Conservation (phyloP, 2,113 vertebrate genomes). For the Podiceps cristatus region DNA sequence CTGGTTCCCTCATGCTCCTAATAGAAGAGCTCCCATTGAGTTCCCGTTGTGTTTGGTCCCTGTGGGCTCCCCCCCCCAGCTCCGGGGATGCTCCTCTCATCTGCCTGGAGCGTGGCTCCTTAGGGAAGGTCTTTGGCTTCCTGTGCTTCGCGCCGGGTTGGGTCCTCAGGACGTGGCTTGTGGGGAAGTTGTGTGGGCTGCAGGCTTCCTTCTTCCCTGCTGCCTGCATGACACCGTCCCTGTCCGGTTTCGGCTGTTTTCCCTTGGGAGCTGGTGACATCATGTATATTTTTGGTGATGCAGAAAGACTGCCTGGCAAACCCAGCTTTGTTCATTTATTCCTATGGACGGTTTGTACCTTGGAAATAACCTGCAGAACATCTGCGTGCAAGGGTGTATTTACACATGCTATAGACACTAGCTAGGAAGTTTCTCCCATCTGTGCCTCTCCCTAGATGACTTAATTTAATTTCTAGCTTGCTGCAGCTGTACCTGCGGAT, state of each 20-base stretch:
- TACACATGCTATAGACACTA: not conserved
- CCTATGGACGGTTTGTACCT: not conserved
- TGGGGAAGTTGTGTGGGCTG: not conserved
- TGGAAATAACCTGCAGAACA: conserved; percentile 19
- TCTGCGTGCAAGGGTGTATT: not conserved
- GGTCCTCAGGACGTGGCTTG: not conserved
- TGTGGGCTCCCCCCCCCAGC: rapidly evolving
- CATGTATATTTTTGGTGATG: not conserved
- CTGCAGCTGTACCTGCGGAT: not conserved
- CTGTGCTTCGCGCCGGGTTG: rapidly evolving
- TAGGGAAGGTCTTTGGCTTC: not conserved
- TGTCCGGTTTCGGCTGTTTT: not conserved
- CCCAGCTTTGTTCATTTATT: not conserved
- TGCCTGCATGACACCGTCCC: not conserved
- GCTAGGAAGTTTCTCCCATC: conserved; percentile 30
- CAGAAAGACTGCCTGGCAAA: not conserved
- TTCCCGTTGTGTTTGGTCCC: not conserved
- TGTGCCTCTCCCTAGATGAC: not conserved
- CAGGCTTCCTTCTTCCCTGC: not conserved
- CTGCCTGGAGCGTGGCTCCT: rapidly evolving
- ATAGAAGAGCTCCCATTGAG: not conserved
- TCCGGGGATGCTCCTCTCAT: not conserved
- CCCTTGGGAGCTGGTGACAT: not conserved
- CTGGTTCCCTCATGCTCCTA: not conserved
- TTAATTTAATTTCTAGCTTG: conserved; percentile 39